Evolutionary conservation across 2,113 vertebrate genomes (phyloP).

Genomic region (Nymphicus hollandicus): DNA sequence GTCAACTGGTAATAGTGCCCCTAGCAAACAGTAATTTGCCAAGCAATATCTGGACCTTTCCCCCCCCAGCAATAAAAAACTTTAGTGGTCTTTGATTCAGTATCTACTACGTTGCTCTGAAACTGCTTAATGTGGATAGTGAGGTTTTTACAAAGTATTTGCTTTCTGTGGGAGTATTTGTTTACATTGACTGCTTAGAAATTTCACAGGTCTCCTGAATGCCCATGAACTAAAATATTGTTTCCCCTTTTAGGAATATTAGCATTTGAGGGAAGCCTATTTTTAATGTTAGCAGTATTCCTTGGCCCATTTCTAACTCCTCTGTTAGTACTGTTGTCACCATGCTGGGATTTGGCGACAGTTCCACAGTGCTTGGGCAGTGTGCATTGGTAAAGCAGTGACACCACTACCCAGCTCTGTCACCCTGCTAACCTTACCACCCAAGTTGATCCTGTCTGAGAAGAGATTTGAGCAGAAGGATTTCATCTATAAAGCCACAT

Average conservation of each 20-base stretch:
- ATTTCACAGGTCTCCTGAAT: background rate
- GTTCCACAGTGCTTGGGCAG: background rate
- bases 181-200: background rate
- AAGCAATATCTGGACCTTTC: conserved; percentile 70
- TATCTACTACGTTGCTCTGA: conserved; percentile 23
- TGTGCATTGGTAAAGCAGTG: background rate
- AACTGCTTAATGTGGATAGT: background rate
- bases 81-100: conserved; percentile 54
- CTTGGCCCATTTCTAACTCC: background rate
- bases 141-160: background rate
- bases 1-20: conserved; percentile 73
- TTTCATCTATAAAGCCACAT: background rate
- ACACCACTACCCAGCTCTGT: background rate
- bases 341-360: conserved; percentile 7
- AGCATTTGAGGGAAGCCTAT: background rate
- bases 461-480: background rate
- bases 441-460: conserved; percentile 40
- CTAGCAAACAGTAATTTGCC: conserved; percentile 75
- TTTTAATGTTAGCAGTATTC: background rate
- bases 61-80: conserved; percentile 66
- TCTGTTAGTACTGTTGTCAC: background rate
- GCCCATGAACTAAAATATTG: background rate
- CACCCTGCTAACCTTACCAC: conserved; percentile 54
- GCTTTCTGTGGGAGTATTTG: background rate
- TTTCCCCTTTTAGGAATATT: background rate